Evolutionary conservation across 2,797 vertebrate genomes (phyloP).

Genomic region (Hydrocynus forskahlii): DNA sequence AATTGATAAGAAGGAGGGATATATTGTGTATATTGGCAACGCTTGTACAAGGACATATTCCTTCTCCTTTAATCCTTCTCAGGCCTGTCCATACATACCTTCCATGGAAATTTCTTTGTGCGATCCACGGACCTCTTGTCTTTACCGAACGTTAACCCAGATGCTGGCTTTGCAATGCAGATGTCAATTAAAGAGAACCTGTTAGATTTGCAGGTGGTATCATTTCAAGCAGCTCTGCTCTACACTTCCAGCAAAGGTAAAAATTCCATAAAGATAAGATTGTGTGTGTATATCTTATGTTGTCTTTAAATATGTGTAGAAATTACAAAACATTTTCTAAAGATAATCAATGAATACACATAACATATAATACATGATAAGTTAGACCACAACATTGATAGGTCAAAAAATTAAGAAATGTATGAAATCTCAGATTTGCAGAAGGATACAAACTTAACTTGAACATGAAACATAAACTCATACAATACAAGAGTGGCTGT

Average conservation of each 20-base stretch:
- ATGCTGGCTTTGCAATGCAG: slow-evolving; percentile 94
- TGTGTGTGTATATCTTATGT: too few species aligned
- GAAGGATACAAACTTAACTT: too few species aligned
- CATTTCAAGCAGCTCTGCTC: slow-evolving; percentile 95
- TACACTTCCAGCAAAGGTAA: slow-evolving; percentile 98
- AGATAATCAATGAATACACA: too few species aligned
- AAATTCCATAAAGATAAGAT: background rate
- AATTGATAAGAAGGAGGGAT: too few species aligned
- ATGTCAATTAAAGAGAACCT: slow-evolving; percentile 97
- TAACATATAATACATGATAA: too few species aligned
- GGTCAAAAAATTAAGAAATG: too few species aligned
- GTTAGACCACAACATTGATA: too few species aligned
- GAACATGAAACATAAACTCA: too few species aligned
- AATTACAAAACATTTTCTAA: too few species aligned
- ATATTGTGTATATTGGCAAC: background rate
- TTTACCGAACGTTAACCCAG: slow-evolving; percentile 94
- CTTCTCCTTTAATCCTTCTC: background rate
- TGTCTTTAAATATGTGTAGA: too few species aligned
- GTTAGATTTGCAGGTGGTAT: slow-evolving; percentile 91
- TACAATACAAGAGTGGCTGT: too few species aligned
- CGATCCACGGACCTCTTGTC: slow-evolving; percentile 94
- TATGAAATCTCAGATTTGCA: too few species aligned
- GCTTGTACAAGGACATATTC: background rate
- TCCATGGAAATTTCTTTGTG: slow-evolving; percentile 98
- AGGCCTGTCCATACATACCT: slow-evolving; percentile 98